Evolutionary conservation across 2,888 invertebrate genomes (phyloP), one percentile per base, ranked within the genome.

Genomic region (Hydroisotoma schaefferi): DNA sequence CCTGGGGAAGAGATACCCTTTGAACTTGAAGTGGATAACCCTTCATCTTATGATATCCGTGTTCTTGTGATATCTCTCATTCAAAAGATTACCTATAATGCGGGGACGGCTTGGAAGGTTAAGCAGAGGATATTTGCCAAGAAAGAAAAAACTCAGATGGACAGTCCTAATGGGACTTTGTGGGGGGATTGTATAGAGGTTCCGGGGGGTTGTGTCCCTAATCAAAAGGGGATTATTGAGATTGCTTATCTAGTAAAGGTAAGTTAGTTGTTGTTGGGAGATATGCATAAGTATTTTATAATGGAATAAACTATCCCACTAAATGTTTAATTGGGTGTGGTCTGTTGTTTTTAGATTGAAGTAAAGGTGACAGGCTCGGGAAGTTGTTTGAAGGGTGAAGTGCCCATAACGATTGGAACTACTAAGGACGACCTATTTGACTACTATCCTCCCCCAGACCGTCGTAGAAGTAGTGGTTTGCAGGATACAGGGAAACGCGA

Each of bases 1-100:
- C 38, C 49, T n/a, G 57, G 57, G 1, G 57, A 57, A 51, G 48
- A 47, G 28, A 51, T 57, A n/a, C 57, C 57, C 1, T 57, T 57
- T 25, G 38, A 27, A 38, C 25, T 57, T 15, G 57, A 57, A 22
- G 27, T 57, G 10, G 57, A 57, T 15, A 57, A 57, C 22, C 57
- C 57, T 2, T 15, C 2, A 6, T 26, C 49, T 20, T 33, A 57
- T 28, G 57, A 57, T 40, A 57, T 57, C 29, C 18, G 12, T 8
- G 40, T 6, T 8, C 38, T 57, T 26, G 15, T 18, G 2, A 51
- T 57, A n/a, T 23, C 43, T 4, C 27, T 57, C 12, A 49, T 57
- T 15, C 57, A 51, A 28, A 51, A 29, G 43, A 51, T 43, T 8
- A 57, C 23, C 20, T 57, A 51, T 22, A 25, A 38, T 3, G 48